phyloP scores from a whole-genome alignment of 2,113 vertebrate species.

The Leptocoma aspasia region DNA sequence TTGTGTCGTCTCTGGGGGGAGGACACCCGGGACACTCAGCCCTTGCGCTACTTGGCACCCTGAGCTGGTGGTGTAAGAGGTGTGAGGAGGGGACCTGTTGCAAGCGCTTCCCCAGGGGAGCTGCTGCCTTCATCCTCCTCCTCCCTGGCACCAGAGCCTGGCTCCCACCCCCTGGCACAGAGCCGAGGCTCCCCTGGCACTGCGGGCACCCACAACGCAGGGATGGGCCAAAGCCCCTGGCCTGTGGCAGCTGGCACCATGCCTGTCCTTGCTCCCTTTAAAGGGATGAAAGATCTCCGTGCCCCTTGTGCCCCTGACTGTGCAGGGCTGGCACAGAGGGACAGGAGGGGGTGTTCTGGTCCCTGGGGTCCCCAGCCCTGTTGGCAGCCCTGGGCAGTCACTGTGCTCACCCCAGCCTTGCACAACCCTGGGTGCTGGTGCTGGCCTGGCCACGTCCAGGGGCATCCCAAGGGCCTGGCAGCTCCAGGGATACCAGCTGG shows the following conservation, averaged over 20 bases:
- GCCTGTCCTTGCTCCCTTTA: background rate
- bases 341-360: fast-evolving
- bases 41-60: background rate
- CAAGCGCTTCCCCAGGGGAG: background rate
- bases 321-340: background rate
- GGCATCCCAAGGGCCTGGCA: fast-evolving
- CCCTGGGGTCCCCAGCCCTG: background rate
- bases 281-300: background rate
- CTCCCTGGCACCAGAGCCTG: background rate
- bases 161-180: background rate
- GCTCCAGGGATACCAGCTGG: background rate
- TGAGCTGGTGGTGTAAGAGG: background rate
- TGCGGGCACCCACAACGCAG: background rate
- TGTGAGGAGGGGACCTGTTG: background rate
- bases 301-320: background rate
- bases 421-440: fast-evolving
- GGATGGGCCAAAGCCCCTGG: background rate
- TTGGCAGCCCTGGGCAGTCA: background rate
- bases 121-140: background rate
- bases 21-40: background rate
- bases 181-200: fast-evolving
- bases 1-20: fast-evolving
- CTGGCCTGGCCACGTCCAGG: fast-evolving
- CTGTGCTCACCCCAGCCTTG: background rate
- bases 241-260: background rate